Evolutionary conservation across 1,140 invertebrate species (phyloP).

Genomic region (Drosophila equinoxialis): DNA sequence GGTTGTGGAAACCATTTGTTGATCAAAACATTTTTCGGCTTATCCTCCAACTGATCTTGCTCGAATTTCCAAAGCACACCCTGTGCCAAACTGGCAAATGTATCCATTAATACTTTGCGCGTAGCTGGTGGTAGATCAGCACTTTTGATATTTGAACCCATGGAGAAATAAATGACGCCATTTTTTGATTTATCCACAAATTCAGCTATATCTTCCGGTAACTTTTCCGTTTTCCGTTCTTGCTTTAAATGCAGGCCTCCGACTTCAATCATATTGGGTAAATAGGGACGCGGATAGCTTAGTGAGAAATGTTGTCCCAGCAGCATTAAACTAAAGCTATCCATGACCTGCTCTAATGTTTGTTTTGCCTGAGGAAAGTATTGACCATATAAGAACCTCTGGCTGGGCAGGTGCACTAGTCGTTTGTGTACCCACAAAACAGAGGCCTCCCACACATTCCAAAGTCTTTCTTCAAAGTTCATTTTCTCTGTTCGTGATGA

Average conservation of each 20-base stretch:
- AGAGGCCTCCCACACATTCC: constrained; percentile 73
- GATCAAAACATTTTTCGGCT: constrained; percentile 86
- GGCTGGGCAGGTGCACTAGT: constrained; percentile 62
- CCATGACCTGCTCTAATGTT: constrained; percentile 62
- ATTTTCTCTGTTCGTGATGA: constrained; percentile 77
- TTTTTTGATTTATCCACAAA: constrained; percentile 85
- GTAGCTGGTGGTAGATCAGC: constrained; percentile 84
- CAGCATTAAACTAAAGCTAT: constrained; percentile 84
- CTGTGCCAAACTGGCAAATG: constrained; percentile 84
- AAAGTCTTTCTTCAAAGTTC: constrained; percentile 81
- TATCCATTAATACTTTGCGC: constrained; percentile 83
- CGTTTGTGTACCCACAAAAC: constrained; percentile 44
- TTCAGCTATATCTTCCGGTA: constrained; percentile 79
- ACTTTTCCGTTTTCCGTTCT: constrained; percentile 61
- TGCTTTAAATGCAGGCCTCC: constrained; percentile 84
- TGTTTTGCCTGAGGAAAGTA: constrained; percentile 67
- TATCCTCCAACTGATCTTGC: constrained; percentile 83
- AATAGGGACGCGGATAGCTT: constrained; percentile 84
- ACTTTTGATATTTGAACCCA: constrained; percentile 87
- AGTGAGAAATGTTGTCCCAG: constrained; percentile 85
- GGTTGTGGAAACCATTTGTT: constrained; percentile 88
- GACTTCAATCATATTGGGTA: constrained; percentile 84
- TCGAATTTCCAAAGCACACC: constrained; percentile 86
- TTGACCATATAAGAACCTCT: constrained; percentile 76
- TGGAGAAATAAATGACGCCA: constrained; percentile 88